Conservation (phyloP, 2,113 vertebrate genomes). For the Onychostoma macrolepis region DNA sequence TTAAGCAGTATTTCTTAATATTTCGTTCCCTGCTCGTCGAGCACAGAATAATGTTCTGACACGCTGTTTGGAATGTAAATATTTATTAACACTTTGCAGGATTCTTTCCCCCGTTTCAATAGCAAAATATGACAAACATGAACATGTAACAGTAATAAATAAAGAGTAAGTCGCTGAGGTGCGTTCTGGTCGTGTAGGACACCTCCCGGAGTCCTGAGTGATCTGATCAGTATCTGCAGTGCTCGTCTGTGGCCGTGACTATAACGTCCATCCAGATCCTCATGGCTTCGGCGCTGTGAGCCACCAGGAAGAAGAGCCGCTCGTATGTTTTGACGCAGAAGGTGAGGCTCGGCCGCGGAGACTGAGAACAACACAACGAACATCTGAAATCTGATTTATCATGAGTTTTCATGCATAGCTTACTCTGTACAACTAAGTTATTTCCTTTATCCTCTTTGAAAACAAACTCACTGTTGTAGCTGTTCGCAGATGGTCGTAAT, state of each 20-base stretch:
- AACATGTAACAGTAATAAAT: conserved; percentile 14
- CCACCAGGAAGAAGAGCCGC: conserved; percentile 89
- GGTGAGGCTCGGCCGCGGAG: conserved; percentile 84
- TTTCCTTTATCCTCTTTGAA: too few species aligned
- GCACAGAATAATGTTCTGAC: not conserved
- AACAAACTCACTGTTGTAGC: conserved; percentile 87
- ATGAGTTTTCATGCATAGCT: too few species aligned
- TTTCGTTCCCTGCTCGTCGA: too few species aligned
- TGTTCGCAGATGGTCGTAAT: conserved; percentile 93
- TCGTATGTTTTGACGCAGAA: conserved; percentile 94
- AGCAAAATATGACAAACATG: not conserved
- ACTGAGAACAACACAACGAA: conserved; percentile 67
- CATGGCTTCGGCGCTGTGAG: conserved; percentile 84
- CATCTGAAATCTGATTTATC: not conserved
- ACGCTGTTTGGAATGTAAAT: conserved; percentile 29
- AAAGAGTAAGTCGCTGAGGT: not conserved
- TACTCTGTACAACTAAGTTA: too few species aligned
- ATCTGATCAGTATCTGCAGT: conserved; percentile 79
- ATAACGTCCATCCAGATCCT: conserved; percentile 94
- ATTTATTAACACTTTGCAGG: not conserved
- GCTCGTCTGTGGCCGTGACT: conserved; percentile 87
- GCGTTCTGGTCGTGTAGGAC: not conserved
- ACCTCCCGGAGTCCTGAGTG: not conserved
- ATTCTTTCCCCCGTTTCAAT: not conserved
- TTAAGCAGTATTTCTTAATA: too few species aligned